Base-by-base conservation (phyloP, 2,888 invertebrate species). In the Conops quadrifasciatus region DNA sequence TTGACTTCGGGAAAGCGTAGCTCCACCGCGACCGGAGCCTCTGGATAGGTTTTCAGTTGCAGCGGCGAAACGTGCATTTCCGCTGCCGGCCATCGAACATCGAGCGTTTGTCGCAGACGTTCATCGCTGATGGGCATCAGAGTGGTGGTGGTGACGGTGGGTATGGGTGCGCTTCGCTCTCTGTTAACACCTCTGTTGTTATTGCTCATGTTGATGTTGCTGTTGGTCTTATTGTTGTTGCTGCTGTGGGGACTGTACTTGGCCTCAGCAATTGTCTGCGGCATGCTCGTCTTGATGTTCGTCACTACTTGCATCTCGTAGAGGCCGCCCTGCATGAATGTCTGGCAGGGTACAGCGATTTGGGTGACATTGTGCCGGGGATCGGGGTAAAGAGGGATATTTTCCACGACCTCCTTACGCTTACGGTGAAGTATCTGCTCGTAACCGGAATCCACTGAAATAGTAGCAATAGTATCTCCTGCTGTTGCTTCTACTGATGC, bases 71-170 rank as follows among this genome's bases (percentile, higher is more conserved):
- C 88, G 66, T 90, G 89, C 77, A 94, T 84, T 73, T 89, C 89
- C 1, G 93, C 92, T 72, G 89, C 88, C 7, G 94, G 94, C 94
- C 94, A 94, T 84, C 92, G 89, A 7, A 94, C 94, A 78, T 94
- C 93, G 78, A 94, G 88, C 72, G 90, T 85, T 72, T 86, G 84
- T 62, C 80, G 77, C 47, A 86, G 72, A 2, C 84, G 80, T 76
- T 86, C 85, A 73, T 86, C 84, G 66, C 77, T 78, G 0, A 75
- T 66, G 0, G 82, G 83, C 79, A 83, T 80, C 36, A 83, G 70
- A 0, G 83, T 78, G 13, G 76, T 83, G 5, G 82, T 83, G 19
- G 80, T 83, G 80, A 63, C 2, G 77, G 69, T 58, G 2, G 71
- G 30, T 5, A 21, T 45, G 43, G 62, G 24, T 4, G 24, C 21